Evolutionary conservation across 2,113 vertebrate species (phyloP).

Genomic region (Cynocephalus volans): DNA sequence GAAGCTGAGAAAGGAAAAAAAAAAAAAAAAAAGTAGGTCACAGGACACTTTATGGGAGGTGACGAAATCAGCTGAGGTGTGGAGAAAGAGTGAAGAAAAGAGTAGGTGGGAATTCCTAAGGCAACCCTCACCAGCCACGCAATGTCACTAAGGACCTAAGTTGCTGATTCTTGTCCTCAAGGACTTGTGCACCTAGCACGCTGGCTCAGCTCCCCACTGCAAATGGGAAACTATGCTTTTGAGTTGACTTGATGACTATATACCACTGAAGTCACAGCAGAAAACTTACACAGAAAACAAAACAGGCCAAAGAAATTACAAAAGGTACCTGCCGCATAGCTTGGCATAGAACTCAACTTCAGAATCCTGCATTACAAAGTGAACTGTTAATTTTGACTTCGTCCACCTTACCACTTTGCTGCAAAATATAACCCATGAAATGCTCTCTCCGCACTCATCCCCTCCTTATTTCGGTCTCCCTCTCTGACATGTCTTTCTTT

Average conservation of each 20-base stretch:
- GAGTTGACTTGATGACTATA: background rate
- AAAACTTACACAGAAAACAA: too few relatives aligned
- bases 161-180: background rate
- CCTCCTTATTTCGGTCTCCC: background rate
- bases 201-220: background rate
- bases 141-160: accelerated
- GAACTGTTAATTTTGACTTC: background rate
- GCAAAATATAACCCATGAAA: background rate
- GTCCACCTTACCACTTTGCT: background rate
- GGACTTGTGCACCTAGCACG: background rate
- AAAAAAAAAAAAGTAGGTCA: background rate
- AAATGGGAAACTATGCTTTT: background rate
- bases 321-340: background rate
- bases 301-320: background rate
- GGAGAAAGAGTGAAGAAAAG: too few relatives aligned
- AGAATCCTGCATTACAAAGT: background rate
- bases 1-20: background rate
- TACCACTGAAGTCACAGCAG: too few relatives aligned
- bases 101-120: background rate
- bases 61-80: background rate
- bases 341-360: background rate
- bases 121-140: background rate
- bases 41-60: background rate
- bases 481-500: background rate
- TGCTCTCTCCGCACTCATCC: background rate